Conservation (phyloP, 2,888 invertebrate species). For the Gymnoscelis rufifasciata region DNA sequence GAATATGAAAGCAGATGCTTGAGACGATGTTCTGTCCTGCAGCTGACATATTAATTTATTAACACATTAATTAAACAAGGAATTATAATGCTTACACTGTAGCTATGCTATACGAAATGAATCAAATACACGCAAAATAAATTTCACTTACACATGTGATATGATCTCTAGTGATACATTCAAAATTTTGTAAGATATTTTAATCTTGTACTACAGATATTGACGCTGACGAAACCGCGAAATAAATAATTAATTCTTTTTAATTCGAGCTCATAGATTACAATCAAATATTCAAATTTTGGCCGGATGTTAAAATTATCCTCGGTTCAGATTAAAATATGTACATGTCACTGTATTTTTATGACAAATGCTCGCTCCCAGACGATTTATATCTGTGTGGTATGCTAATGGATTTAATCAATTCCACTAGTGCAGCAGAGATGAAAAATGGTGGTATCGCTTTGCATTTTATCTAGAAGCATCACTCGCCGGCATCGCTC, state of each 20-base stretch:
- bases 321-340: constrained; percentile 28
- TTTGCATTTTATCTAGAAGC: constrained; percentile 42
- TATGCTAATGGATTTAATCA: constrained; percentile 60
- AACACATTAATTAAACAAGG: constrained; percentile 16
- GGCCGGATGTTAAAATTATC: constrained; percentile 32
- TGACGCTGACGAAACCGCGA: no score
- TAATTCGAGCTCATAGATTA: constrained; percentile 48
- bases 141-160: no score
- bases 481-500: constrained; percentile 33
- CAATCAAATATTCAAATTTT: constrained; percentile 70
- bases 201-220: no score
- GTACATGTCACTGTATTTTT: constrained; percentile 35
- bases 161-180: no score
- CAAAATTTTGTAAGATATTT: no score
- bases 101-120: constrained; percentile 19
- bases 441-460: constrained; percentile 50
- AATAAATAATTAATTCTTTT: no score
- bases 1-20: constrained; percentile 26
- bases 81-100: constrained; percentile 6
- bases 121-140: constrained; percentile 8
- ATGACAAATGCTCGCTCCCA: constrained; percentile 55
- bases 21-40: constrained; percentile 10
- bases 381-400: constrained; percentile 52
- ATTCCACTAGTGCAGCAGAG: constrained; percentile 41
- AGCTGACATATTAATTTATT: constrained; percentile 13